Evolutionary conservation across 2,113 vertebrate genomes (phyloP).

Genomic region (Antigone vipio): DNA sequence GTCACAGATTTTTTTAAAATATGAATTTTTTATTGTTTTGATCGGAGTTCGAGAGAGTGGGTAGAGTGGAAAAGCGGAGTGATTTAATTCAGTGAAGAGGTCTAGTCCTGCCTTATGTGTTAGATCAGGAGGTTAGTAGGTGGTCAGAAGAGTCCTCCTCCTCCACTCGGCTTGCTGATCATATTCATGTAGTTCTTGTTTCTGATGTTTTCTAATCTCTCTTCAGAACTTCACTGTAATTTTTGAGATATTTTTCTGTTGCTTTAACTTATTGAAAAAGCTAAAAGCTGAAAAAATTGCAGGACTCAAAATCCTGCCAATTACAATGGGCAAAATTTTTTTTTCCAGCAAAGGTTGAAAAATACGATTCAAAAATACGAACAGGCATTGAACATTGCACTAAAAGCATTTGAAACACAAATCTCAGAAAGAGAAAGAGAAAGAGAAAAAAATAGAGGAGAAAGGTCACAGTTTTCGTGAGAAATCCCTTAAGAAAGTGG

Average conservation of each 20-base stretch:
- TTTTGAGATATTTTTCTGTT: conserved; percentile 39
- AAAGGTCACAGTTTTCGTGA: conserved; percentile 72
- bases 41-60: conserved; percentile 20
- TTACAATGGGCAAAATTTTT: conserved; percentile 2
- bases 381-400: conserved; percentile 75
- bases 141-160: conserved; percentile 18
- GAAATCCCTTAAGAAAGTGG: conserved; percentile 68
- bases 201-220: background rate
- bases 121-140: background rate
- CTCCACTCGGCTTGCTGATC: conserved; percentile 31
- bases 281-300: conserved; percentile 45
- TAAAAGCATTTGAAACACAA: conserved; percentile 74
- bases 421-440: conserved; percentile 38
- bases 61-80: conserved; percentile 29
- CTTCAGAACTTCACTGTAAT: conserved; percentile 29
- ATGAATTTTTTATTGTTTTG: conserved; percentile 51
- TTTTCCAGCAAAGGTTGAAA: conserved; percentile 56
- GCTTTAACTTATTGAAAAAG: conserved; percentile 53
- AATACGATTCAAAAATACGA: conserved; percentile 74
- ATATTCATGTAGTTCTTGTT: background rate
- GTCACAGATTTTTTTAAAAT: conserved; percentile 26
- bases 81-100: conserved; percentile 31
- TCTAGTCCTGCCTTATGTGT: background rate
- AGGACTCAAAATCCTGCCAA: conserved; percentile 46
- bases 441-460: conserved; percentile 2